phyloP scores from a whole-genome alignment of 92 coral and sea anemone species.

The Porites evermanni region DNA sequence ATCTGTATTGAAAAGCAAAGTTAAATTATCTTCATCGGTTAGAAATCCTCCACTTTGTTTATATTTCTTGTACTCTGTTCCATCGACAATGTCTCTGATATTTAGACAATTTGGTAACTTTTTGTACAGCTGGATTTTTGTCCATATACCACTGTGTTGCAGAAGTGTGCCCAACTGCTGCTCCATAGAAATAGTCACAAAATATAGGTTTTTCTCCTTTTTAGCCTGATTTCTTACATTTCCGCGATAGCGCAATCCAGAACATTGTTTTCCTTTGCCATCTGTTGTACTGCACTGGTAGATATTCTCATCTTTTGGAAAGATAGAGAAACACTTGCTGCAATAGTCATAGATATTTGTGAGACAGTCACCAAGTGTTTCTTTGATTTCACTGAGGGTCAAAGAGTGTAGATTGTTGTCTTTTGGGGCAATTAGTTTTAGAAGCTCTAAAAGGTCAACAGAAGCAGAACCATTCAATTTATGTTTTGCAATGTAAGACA shows the following conservation, averaged over 20 bases:
- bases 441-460: slow-evolving; percentile 40
- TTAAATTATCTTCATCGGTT: slow-evolving; percentile 24
- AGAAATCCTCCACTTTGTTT: slow-evolving; percentile 47
- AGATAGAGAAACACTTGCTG: slow-evolving; percentile 25
- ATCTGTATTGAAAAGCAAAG: slow-evolving; percentile 67
- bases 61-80: slow-evolving; percentile 29
- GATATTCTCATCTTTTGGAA: slow-evolving; percentile 21
- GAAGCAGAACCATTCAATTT: slow-evolving; percentile 46
- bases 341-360: slow-evolving; percentile 37
- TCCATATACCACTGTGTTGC: slow-evolving; percentile 37
- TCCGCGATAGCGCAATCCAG: slow-evolving; percentile 47
- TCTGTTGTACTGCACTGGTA: slow-evolving; percentile 38
- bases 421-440: slow-evolving; percentile 24
- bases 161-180: slow-evolving; percentile 37
- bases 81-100: slow-evolving; percentile 59
- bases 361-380: slow-evolving; percentile 31
- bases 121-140: slow-evolving; percentile 43
- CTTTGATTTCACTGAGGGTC: slow-evolving; percentile 7
- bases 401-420: slow-evolving; percentile 14
- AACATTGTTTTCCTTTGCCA: slow-evolving; percentile 33
- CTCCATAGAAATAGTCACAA: slow-evolving; percentile 50
- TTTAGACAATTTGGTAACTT: slow-evolving; percentile 12
- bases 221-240: slow-evolving; percentile 16
- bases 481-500: slow-evolving; percentile 40
- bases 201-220: slow-evolving; percentile 34